Base-by-base conservation (phyloP, 2,797 vertebrate genomes). In the Cynodonichthys magdalenae region DNA sequence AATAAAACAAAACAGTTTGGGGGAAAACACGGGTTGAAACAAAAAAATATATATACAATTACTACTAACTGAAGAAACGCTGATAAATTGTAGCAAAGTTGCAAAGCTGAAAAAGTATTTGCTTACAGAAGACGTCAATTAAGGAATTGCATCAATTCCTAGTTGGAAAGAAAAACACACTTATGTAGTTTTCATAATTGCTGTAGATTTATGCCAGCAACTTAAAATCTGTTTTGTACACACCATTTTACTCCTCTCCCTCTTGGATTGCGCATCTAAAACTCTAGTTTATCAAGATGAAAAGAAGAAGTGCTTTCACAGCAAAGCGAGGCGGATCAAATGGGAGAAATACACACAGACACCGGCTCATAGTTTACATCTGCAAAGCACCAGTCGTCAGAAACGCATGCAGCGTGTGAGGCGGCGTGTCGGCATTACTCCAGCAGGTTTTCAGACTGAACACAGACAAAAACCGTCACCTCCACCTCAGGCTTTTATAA, bases 351-450 rank as follows among this genome's bases (percentile, higher is more conserved):
- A 69, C 75, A 48, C 73, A 75, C 10, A 79, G 79, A 75, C 73
- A 50, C 67, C 27, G 63, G 67, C 50, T 80, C 74, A 83, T 65
- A 66, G 77, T 67, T 54, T 52, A 71, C 80, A 87, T 83, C 84
- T 85, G 84, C 74, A 84, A 45, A 70, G 63, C 61, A 72, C 66
- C 56, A 54, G 71, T 61, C 66, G 63, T 63, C 63, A 80, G 62
- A 77, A 62, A 69, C 63, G 34, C 68, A 74, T 72, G 71, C 69
- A 73, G 70, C 52, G 29, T 64, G 46, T 12, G 17, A 75, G 61
- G 56, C 68, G 58, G 59, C 67, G 15, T 44, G 63, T 70, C 74
- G 53, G 73, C 71, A 49, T 75, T 63, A 57, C 59, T 64, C 64
- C 17, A 36, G 75, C 56, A 78, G 74, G 59, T 54, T 49, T 36